phyloP scores from a whole-genome alignment of 2,888 invertebrate species.

The Zaprionus bogoriensis region DNA sequence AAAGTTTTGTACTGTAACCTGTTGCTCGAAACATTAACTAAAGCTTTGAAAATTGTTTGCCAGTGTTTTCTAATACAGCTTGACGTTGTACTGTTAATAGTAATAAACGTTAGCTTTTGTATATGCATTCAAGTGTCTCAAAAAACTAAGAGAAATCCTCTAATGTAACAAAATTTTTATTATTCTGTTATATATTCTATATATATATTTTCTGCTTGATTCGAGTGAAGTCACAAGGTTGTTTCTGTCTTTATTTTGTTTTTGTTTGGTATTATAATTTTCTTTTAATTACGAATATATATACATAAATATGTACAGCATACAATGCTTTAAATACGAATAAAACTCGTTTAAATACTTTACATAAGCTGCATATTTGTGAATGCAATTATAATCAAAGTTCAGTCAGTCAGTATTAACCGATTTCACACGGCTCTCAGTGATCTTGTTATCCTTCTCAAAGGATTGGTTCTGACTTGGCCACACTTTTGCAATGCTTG shows the following conservation, averaged over 20 bases:
- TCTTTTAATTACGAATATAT: neutral
- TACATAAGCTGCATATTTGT: neutral
- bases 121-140: neutral
- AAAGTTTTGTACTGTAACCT: neutral
- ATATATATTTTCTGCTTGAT: slow-evolving; percentile 4
- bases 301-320: neutral
- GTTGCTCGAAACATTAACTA: neutral
- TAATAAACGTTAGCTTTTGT: neutral
- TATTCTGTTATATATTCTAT: slow-evolving; percentile 6
- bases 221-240: slow-evolving; percentile 32
- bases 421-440: no score
- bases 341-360: neutral
- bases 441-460: neutral
- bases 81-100: neutral
- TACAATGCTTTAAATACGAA: neutral
- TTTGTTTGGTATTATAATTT: neutral
- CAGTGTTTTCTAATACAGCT: neutral
- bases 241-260: neutral
- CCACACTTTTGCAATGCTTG: neutral
- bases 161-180: neutral
- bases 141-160: neutral
- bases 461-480: no score
- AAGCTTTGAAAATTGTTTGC: neutral
- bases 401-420: neutral
- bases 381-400: neutral